These are phyloP conservation scores for Callocephalon fimbriatum DNA, from an alignment of 2,113 vertebrate species.

Conservation along the genomic window DNA sequence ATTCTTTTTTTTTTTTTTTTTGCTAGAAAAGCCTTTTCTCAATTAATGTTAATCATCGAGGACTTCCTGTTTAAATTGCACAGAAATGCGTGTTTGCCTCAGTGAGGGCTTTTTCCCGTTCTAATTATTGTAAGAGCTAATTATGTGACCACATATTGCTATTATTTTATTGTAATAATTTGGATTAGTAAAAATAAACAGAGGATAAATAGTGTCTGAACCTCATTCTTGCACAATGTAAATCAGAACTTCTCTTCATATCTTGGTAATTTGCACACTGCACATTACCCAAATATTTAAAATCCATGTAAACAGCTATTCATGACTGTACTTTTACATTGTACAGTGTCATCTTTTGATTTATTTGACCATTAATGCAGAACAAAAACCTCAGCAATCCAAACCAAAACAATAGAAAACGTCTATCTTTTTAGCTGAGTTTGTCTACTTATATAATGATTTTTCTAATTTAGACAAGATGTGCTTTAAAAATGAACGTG, in stretches of 20 bases:
- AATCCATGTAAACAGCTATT: constrained; percentile 50
- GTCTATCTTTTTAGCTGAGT: neutral
- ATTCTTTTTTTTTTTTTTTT: constrained; percentile 73
- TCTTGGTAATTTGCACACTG: constrained; percentile 48
- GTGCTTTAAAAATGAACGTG: neutral
- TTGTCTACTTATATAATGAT: neutral
- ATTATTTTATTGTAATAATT: constrained; percentile 81
- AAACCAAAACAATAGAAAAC: neutral
- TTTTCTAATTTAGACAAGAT: neutral
- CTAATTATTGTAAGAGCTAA: constrained; percentile 78
- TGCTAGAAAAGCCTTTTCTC: constrained; percentile 77
- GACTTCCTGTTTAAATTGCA: constrained; percentile 90
- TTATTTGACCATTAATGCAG: constrained; percentile 31
- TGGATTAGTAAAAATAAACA: constrained; percentile 82
- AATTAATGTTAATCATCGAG: constrained; percentile 91
- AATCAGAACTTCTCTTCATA: constrained; percentile 60
- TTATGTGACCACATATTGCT: constrained; percentile 81
- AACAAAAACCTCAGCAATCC: neutral
- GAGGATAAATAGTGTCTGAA: constrained; percentile 50
- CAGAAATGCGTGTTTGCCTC: constrained; percentile 76
- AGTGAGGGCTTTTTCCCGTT: constrained; percentile 59
- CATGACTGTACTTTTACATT: constrained; percentile 9
- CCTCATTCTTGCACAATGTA: constrained; percentile 69
- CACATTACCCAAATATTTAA: constrained; percentile 64
- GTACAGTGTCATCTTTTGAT: constrained; percentile 48